Evolutionary conservation across 2,113 vertebrate species (phyloP).

Genomic region (Corythornis cristatus): DNA sequence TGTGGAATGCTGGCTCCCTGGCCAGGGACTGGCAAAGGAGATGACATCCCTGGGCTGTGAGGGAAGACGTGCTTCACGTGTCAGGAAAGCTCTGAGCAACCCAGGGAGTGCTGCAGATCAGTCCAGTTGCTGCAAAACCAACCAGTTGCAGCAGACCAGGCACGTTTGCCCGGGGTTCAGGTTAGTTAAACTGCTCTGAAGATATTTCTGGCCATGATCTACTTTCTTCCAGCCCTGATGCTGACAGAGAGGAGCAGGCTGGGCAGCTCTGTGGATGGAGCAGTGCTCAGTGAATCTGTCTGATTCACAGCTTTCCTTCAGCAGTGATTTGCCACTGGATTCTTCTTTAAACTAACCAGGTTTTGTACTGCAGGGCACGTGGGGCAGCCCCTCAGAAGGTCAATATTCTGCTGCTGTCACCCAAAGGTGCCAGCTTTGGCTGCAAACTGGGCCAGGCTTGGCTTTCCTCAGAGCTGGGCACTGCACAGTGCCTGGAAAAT

Average conservation of each 20-base stretch:
- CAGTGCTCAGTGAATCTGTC: neutral
- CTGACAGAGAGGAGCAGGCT: neutral
- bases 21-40: slow-evolving; percentile 60
- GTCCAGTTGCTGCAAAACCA: neutral
- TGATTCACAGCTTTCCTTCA: neutral
- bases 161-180: neutral
- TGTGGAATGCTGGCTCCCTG: slow-evolving; percentile 63
- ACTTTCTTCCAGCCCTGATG: neutral
- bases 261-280: neutral
- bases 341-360: neutral
- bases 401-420: neutral
- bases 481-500: neutral
- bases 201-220: neutral
- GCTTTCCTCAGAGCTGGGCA: neutral
- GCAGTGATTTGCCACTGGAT: neutral
- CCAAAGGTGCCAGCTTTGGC: rapidly evolving
- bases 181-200: neutral
- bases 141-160: neutral
- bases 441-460: neutral
- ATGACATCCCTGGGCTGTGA: slow-evolving; percentile 42
- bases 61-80: neutral
- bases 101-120: neutral
- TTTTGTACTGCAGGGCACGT: neutral
- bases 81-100: neutral
- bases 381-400: neutral